Evolutionary conservation across 1,140 invertebrate genomes (phyloP), one percentile per base, ranked within the genome.

Genomic region (Dinothrombium tinctorium): DNA sequence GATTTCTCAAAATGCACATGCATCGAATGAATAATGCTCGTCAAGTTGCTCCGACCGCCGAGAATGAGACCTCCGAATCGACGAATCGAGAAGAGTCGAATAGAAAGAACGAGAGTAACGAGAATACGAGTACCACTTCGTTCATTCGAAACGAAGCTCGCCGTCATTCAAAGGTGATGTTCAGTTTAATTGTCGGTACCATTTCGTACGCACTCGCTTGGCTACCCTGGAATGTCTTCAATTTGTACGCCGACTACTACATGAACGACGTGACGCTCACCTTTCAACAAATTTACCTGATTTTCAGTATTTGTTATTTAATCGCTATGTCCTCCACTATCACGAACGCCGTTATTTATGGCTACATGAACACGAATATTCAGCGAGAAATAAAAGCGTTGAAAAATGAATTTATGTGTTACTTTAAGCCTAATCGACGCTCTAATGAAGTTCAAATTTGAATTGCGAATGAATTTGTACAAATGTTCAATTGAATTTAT

Each of bases 181-280:
- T 52, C 20, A 41, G 56, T 2, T 44, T 60, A 1, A 45, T 59
- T 33, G 49, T 48, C 11, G 50, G 55, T 12, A 50, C 56, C 7
- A 37, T 57, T 1, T 49, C 59, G 3, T 55, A 57, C 40, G 56
- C 55, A 4, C 36, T 56, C 1, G 49, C 52, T 8, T 60, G 60
- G 68, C 50, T 71, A 3, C 69, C 67, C 1, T 56, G 65, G 43
- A 64, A 66, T 20, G 50, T 68, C 4, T 59, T 68, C 44, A 65
- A 65, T 41, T 45, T 69, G 9, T 51, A 60, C 7, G 59, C 56
- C 5, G 63, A 65, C 41, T 58, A 63, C 48, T 28, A 52, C 29
- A 42, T 21, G 33, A 29, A 52, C 24, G 43, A 51, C 9, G 36
- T 35, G 17, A 40, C 50, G 9, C 52, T 60, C 23, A 37, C 44